phyloP scores from a whole-genome alignment of 53 echinoderm and acorn worm genomes.

The Luidia sarsii region DNA sequence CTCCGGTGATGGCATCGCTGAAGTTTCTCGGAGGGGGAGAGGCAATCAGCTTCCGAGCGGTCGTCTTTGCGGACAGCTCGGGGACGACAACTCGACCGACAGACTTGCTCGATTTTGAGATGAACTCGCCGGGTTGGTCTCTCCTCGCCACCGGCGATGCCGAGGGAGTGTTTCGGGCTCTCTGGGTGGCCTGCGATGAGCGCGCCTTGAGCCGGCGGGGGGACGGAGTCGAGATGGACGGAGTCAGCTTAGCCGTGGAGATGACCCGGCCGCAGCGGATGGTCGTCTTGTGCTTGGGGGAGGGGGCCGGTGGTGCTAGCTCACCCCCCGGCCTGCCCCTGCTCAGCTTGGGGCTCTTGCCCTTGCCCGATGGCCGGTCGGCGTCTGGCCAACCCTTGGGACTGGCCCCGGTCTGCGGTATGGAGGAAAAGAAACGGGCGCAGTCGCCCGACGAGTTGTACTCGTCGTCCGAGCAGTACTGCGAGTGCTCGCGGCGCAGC shows the following conservation, averaged over 20 bases:
- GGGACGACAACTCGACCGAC: neutral
- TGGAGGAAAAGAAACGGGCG: constrained; percentile 24
- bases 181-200: neutral
- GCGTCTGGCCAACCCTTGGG: neutral
- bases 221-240: neutral
- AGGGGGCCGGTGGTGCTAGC: no score
- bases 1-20: neutral
- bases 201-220: neutral
- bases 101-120: neutral
- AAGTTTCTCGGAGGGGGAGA: neutral
- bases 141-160: no score
- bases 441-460: constrained; percentile 32
- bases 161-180: neutral
- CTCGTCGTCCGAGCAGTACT: constrained; percentile 31
- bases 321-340: neutral
- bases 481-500: constrained; percentile 1
- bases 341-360: neutral
- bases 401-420: no score
- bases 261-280: constrained; percentile 35
- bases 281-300: constrained; percentile 4
- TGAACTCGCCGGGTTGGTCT: no score
- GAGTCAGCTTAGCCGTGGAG: constrained; percentile 14
- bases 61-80: neutral
- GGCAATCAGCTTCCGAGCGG: constrained; percentile 9
- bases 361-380: no score